phyloP scores from a whole-genome alignment of 92 coral and sea anemone genomes.

The Parazoanthus darwini region DNA sequence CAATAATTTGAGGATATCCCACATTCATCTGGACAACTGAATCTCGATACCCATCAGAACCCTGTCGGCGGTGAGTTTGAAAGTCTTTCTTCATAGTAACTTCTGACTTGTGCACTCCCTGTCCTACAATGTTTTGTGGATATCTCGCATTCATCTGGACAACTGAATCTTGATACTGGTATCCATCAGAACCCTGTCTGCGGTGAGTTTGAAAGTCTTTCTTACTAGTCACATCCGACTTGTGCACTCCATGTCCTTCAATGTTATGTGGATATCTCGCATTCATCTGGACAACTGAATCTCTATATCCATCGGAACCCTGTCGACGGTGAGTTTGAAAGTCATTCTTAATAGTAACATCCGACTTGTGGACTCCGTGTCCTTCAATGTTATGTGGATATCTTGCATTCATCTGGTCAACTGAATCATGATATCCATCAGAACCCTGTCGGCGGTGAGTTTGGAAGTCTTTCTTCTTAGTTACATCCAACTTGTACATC shows the following conservation, averaged over 20 bases:
- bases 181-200: not conserved
- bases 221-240: not conserved
- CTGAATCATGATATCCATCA: slow-evolving; percentile 14
- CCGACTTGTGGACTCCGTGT: not conserved
- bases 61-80: not conserved
- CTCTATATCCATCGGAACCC: not conserved
- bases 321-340: not conserved
- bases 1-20: not conserved
- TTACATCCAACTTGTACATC: not conserved
- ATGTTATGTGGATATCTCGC: not conserved
- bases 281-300: not conserved
- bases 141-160: not conserved
- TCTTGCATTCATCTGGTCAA: not conserved
- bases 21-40: not conserved
- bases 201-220: not conserved
- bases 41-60: not conserved
- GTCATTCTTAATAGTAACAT: not conserved
- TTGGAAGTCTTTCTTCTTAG: not conserved
- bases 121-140: not conserved
- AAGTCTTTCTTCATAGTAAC: not conserved
- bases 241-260: not conserved
- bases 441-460: not conserved
- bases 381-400: not conserved
- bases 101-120: not conserved
- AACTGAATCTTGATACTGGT: not conserved